Evolutionary conservation across 2,888 invertebrate species (phyloP), one percentile per base, ranked within the genome.

Genomic region (Drosophila heteroneura): DNA sequence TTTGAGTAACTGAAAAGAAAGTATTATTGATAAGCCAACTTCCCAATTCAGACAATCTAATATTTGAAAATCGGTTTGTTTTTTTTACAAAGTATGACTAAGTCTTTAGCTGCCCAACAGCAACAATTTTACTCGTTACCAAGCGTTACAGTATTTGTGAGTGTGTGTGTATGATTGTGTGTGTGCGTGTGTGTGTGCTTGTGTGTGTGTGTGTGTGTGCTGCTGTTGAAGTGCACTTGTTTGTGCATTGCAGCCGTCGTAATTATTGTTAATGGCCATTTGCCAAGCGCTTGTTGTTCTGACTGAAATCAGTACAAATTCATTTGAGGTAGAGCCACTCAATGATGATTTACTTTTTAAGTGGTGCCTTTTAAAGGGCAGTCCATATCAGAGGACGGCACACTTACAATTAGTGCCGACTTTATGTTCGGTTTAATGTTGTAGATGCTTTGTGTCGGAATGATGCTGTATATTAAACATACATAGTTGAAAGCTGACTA

Each of bases 261-360:
- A 87, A 90, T 87, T 91, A 89, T 91, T 82, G 88, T 87, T 91
- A 91, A 87, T 87, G 87, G 82, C 80, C 88, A 82, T 90, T 85
- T 90, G 80, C 66, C 62, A 68, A 76, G 74, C 69, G 67, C 59
- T 74, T 68, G 69, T 79, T 79, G 70, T 74, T 62, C 70, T 62
- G 67, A 30, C 60, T 60, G 60, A 63, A 76, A 72, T 68, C 77
- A 62, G 59, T 68, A 70, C 69, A 78, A 69, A 73, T 74, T 66
- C 66, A 66, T 66, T 78, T 65, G 32, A 47, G 49, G 54, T 41
- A 12, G 37, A 33, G 49, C 52, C 71, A 72, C 76, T 81, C 64
- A 62, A 57, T 54, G 65, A 82, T 73, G 82, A 81, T 78, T 81
- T 72, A 81, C 62, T 60, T 49, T 47, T 59, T 49, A 67, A 58